Conservation (phyloP, 2,797 vertebrate species). For the Phaenicophaeus curvirostris region DNA sequence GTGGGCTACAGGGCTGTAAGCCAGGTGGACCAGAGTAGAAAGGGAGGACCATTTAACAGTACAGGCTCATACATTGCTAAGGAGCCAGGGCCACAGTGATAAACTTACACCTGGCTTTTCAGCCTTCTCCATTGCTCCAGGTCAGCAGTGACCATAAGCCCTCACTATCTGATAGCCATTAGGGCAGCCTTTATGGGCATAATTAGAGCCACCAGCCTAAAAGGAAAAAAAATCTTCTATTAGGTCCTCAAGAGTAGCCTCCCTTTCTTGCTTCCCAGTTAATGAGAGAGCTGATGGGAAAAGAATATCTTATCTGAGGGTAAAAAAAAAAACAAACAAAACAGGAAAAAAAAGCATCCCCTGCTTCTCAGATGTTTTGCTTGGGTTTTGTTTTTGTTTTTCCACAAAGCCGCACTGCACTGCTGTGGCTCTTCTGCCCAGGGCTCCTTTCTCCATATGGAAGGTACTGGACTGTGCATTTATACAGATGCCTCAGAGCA, state of each 20-base stretch:
- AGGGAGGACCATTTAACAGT: not conserved
- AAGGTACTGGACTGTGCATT: constrained; percentile 53
- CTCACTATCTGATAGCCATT: not conserved
- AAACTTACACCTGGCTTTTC: not conserved
- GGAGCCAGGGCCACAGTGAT: not conserved
- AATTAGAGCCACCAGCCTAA: not conserved
- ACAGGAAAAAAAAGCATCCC: not conserved
- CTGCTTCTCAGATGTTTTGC: not conserved
- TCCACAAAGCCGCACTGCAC: not conserved
- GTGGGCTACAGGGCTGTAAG: not conserved
- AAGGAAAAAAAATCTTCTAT: not conserved
- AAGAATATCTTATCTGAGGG: not conserved
- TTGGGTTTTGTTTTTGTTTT: not conserved
- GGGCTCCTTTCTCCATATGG: constrained; percentile 45
- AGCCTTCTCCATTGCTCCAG: not conserved
- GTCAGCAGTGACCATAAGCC: not conserved
- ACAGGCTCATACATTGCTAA: not conserved
- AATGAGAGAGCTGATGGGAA: not conserved
- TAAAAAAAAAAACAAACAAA: constrained; percentile 24
- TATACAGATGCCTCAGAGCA: constrained; percentile 57
- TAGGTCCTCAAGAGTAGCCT: not conserved
- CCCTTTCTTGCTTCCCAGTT: not conserved
- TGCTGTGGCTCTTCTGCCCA: constrained; percentile 34
- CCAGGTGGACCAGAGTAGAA: not conserved
- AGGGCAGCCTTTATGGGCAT: not conserved